Evolutionary conservation across 2,113 vertebrate genomes (phyloP).

Genomic region (Jaculus jaculus): DNA sequence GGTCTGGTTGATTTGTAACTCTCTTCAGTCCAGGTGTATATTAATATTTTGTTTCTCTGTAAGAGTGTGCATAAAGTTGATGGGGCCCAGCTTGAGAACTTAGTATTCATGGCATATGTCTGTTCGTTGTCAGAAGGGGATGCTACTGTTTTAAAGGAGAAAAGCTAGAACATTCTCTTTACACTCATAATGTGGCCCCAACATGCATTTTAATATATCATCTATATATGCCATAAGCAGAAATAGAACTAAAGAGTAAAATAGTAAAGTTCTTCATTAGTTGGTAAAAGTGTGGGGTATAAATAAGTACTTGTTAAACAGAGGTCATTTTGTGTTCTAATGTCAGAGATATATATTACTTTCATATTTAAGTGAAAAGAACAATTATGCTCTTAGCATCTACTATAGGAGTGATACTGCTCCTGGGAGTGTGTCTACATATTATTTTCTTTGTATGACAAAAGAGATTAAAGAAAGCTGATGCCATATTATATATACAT

Average conservation of each 20-base stretch:
- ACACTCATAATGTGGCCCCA: neutral
- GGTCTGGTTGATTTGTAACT: conserved; percentile 5
- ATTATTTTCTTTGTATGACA: neutral
- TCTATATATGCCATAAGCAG: neutral
- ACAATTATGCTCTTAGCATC: neutral
- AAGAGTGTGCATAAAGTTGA: neutral
- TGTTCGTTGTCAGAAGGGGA: neutral
- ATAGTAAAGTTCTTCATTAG: neutral
- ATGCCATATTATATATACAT: too few relatives aligned
- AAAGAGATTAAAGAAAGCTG: neutral
- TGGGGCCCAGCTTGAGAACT: neutral
- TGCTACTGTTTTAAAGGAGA: neutral
- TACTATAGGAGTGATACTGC: neutral
- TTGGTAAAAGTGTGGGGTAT: neutral
- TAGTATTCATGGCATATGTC: neutral
- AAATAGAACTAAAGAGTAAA: neutral
- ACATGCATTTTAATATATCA: neutral
- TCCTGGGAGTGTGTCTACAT: neutral
- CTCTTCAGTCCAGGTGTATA: neutral
- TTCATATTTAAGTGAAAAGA: conserved; percentile 7
- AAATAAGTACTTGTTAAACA: neutral
- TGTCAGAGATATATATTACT: neutral
- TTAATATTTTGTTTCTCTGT: conserved; percentile 1
- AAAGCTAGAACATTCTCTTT: neutral
- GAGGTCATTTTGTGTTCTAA: neutral